Evolutionary conservation across 2,797 vertebrate species (phyloP).

Genomic region (Chaunax sp.): DNA sequence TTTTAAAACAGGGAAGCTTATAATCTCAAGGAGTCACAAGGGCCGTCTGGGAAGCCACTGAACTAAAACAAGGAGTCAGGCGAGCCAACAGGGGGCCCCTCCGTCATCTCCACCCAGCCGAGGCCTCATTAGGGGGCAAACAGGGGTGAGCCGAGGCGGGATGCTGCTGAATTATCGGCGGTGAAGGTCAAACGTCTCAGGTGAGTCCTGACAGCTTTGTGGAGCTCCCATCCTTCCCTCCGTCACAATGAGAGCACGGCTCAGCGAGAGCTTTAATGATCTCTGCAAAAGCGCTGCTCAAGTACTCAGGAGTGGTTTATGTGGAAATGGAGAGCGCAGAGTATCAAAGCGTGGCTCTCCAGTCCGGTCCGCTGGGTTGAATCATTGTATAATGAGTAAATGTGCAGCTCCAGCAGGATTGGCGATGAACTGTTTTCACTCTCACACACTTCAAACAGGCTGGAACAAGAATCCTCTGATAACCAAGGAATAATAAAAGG

Average conservation of each 20-base stretch:
- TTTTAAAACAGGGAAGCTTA: slow-evolving; percentile 55
- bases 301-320: slow-evolving; percentile 39
- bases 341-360: slow-evolving; percentile 50
- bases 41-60: slow-evolving; percentile 62
- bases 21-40: slow-evolving; percentile 68
- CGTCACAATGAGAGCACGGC: slow-evolving; percentile 25
- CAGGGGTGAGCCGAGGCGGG: slow-evolving; percentile 34
- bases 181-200: slow-evolving; percentile 63
- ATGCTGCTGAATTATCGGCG: slow-evolving; percentile 36
- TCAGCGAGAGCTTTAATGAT: slow-evolving; percentile 40
- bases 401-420: slow-evolving; percentile 32
- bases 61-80: slow-evolving; percentile 60
- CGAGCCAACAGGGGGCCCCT: slow-evolving; percentile 30
- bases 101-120: slow-evolving; percentile 14
- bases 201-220: slow-evolving; percentile 43
- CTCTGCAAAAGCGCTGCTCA: slow-evolving; percentile 40
- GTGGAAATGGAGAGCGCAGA: slow-evolving; percentile 36
- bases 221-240: slow-evolving; percentile 15
- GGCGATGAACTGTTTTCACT: slow-evolving; percentile 34
- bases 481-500: background rate
- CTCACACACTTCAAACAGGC: slow-evolving; percentile 48
- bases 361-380: slow-evolving; percentile 30
- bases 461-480: slow-evolving; percentile 45
- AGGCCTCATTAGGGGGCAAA: slow-evolving; percentile 49
- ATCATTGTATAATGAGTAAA: slow-evolving; percentile 42